Evolutionary conservation across 2,888 invertebrate species (phyloP).

Genomic region (Geotrupes spiniger): DNA sequence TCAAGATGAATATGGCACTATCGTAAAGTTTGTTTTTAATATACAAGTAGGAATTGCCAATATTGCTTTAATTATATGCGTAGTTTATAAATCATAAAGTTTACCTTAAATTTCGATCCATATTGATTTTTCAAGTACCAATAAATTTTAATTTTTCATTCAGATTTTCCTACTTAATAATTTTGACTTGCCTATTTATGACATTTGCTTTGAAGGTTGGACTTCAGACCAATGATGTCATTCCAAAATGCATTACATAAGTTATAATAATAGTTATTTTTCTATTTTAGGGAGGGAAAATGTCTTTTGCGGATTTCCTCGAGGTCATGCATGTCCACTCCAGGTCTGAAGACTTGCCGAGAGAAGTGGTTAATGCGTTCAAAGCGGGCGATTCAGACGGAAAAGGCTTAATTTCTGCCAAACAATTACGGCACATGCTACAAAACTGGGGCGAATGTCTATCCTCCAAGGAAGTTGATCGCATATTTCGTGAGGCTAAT

Average conservation of each 20-base stretch:
- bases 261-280: background rate
- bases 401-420: constrained; percentile 72
- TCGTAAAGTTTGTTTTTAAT: no score
- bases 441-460: constrained; percentile 92
- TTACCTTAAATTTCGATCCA: no score
- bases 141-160: no score
- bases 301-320: constrained; percentile 93
- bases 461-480: constrained; percentile 73
- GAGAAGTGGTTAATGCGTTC: constrained; percentile 87
- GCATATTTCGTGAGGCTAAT: constrained; percentile 89
- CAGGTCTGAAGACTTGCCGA: constrained; percentile 75
- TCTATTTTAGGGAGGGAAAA: constrained; percentile 69
- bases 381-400: constrained; percentile 77
- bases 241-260: background rate
- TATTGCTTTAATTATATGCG: no score
- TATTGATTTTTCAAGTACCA: no score
- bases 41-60: no score
- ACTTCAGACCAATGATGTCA: constrained; percentile 14
- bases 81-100: no score
- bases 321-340: constrained; percentile 94
- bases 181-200: constrained; percentile 8
- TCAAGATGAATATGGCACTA: no score
- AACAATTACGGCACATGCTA: constrained; percentile 80
- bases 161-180: constrained; percentile 4
- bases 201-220: no score